phyloP scores from a whole-genome alignment of 1,140 invertebrate genomes.

The Drosophila subpulchrella region DNA sequence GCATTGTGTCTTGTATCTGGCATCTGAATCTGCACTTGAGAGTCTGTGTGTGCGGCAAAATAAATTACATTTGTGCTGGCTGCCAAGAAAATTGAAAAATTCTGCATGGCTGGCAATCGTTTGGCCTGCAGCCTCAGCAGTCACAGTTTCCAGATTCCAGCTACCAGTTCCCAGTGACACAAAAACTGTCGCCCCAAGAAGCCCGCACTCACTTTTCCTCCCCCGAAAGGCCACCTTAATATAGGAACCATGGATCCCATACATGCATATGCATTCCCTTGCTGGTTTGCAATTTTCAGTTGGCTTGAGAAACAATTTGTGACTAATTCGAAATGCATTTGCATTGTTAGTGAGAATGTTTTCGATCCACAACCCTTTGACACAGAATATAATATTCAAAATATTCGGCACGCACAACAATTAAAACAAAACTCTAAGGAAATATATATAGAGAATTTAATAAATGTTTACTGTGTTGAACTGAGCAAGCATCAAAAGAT shows the following conservation, averaged over 20 bases:
- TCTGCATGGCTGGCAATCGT: constrained; percentile 56
- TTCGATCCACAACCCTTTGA: constrained; percentile 19
- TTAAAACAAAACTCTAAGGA: not conserved
- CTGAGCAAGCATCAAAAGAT: not conserved
- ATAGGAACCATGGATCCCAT: constrained; percentile 5
- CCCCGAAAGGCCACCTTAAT: constrained; percentile 10
- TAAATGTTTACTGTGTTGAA: not conserved
- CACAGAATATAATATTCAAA: constrained; percentile 8
- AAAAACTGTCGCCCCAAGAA: constrained; percentile 17
- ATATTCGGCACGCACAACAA: constrained; percentile 10
- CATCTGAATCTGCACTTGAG: constrained; percentile 37
- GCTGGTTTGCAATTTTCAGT: constrained; percentile 15
- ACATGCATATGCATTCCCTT: constrained; percentile 8
- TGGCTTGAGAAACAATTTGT: constrained; percentile 29
- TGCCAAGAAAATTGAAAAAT: constrained; percentile 78
- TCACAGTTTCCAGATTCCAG: constrained; percentile 25
- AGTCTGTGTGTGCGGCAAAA: constrained; percentile 40
- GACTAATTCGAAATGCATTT: constrained; percentile 31
- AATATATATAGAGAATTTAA: constrained; percentile 7
- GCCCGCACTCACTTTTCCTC: not conserved
- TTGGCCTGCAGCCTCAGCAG: constrained; percentile 54
- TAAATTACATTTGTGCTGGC: constrained; percentile 70
- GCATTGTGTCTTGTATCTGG: constrained; percentile 34
- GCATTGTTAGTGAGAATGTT: constrained; percentile 6
- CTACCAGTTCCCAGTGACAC: constrained; percentile 10